A percentile compares a stretch with the other conserved stretches of the same genome.
Evolutionary conservation across 2,888 invertebrate genomes (phyloP).

Genomic region (Cosmia trapezina): DNA sequence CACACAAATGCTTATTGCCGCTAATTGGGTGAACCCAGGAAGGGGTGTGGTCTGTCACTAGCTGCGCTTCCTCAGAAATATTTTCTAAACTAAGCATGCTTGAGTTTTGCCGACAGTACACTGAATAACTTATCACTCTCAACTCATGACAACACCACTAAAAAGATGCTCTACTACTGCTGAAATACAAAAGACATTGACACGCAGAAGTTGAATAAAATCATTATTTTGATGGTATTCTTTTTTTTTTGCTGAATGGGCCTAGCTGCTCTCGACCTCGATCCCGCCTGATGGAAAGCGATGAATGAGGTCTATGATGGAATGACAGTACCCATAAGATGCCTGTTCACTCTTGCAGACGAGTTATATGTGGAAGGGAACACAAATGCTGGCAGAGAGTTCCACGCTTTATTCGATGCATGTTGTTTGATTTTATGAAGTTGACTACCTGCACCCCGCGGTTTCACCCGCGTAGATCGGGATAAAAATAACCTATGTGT

Average conservation of each 20-base stretch:
- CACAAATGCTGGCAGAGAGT: not conserved
- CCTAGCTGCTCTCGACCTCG: too few species aligned
- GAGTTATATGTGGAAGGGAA: not conserved
- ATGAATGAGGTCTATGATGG: not conserved
- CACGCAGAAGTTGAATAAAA: not conserved
- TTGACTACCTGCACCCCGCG: too few species aligned
- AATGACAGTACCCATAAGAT: too few species aligned
- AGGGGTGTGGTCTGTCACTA: too few species aligned
- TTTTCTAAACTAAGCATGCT: too few species aligned
- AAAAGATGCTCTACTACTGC: not conserved
- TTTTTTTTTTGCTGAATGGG: not conserved
- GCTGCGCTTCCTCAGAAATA: too few species aligned
- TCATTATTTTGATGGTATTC: not conserved
- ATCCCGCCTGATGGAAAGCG: not conserved
- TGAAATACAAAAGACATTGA: not conserved
- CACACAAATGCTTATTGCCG: too few species aligned
- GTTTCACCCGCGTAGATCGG: too few species aligned
- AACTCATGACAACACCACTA: not conserved
- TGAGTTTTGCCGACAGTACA: too few species aligned
- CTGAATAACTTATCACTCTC: too few species aligned
- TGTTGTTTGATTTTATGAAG: not conserved
- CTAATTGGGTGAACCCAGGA: too few species aligned
- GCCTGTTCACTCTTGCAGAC: not conserved
- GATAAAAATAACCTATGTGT: too few species aligned
- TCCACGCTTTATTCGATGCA: not conserved